Base-by-base conservation (phyloP, 1,140 invertebrate genomes). In the Drosophila subobscura region DNA sequence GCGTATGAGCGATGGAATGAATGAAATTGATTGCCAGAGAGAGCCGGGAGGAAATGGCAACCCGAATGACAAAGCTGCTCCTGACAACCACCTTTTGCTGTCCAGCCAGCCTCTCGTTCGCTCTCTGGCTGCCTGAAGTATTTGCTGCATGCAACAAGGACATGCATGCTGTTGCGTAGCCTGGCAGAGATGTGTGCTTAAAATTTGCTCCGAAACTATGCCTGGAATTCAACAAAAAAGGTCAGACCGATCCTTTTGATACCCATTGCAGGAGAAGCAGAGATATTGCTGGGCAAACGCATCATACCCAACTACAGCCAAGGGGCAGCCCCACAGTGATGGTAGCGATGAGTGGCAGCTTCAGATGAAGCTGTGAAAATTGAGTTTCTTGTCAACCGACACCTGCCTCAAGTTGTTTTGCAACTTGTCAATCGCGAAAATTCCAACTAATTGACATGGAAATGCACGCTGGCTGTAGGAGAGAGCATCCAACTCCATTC, bases 401-500 rank as follows among this genome's bases (percentile, higher is more conserved):
- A 75, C 57, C 71, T 75, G 76, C 80, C 64, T 70, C 64, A 65
- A 79, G 79, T 79, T 85, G 77, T 86, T 86, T 47, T 63, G 77
- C 72, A 73, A 71, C 79, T 64, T 54, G 63, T 72, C 53, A 72
- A 72, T 61, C 27, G 57, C 65, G 57, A 41, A 71, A 71, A 77
- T 75, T 74, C 53, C 50, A 75, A 81, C 83, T 86, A 88, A 86
- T 86, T 86, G 81, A 86, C 77, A 86, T 86, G 83, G 64, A 79
- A 85, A 84, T 76, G 67, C 49, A 47, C 59, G 37, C 50, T 37
- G 42, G 16, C 47, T 20, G 16, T 20, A 20, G 16, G 16, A 20
- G 16, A 20, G 16, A 37, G 16, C 29, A 74, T 50, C 53, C 54
- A 61, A 49, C 42, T 42, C 56, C 27, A 23, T 49, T 53, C 40